These are phyloP conservation scores for Odobenus rosmarus DNA, from an alignment of 2,113 vertebrate genomes.

Conservation along the genomic window DNA sequence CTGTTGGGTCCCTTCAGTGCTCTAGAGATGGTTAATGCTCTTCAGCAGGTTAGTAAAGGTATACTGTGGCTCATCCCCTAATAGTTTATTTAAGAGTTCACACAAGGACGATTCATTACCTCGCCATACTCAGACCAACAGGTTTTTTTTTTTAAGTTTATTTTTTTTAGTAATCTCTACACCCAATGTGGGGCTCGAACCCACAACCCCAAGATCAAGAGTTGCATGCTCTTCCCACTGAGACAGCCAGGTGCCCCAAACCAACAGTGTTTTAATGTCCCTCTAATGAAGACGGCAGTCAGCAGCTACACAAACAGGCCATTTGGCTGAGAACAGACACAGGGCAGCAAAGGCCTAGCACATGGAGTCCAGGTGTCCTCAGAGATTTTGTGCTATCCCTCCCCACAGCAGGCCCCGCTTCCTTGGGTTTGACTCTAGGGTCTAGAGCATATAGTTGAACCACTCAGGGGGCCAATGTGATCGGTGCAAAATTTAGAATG, in stretches of 20 bases:
- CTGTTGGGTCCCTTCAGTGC: not conserved
- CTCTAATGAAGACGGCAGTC: constrained; percentile 55
- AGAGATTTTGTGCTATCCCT: constrained; percentile 12
- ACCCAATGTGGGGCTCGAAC: not conserved
- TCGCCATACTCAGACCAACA: constrained; percentile 50
- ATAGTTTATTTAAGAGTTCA: constrained; percentile 58
- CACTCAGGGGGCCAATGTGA: not conserved
- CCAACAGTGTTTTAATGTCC: constrained; percentile 52
- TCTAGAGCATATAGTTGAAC: not conserved
- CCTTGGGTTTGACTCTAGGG: not conserved
- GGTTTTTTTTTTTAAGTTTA: not conserved
- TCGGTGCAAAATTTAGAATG: constrained; percentile 15
- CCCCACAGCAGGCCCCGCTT: constrained; percentile 20
- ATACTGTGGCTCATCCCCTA: constrained; percentile 29
- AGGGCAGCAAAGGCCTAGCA: constrained; percentile 4
- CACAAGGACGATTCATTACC: constrained; percentile 49
- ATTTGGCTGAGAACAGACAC: constrained; percentile 34
- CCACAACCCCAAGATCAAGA: not conserved
- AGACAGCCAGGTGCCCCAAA: not conserved
- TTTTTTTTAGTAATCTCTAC: not conserved
- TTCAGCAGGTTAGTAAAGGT: constrained; percentile 23
- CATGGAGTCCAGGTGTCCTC: not conserved
- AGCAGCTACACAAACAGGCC: constrained; percentile 63
- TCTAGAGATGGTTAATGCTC: not conserved
- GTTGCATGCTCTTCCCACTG: not conserved